Base-by-base conservation (phyloP, 1,140 invertebrate genomes). In the Theocolax elegans region DNA sequence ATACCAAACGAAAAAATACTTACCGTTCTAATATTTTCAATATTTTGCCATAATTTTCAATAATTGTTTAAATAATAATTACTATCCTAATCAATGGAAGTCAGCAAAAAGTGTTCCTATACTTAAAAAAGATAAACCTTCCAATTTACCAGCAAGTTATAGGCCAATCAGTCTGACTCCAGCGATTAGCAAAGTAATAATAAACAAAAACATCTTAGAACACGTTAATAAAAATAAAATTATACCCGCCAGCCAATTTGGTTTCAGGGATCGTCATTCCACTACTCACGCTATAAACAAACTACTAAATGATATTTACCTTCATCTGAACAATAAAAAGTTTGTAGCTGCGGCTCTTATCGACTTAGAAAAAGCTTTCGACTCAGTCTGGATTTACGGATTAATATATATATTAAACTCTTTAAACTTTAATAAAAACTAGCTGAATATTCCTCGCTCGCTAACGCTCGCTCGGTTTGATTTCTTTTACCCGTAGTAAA, bases 291-390 rank as follows among this genome's bases (percentile, higher is more conserved):
- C 70, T 2, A 59, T 75, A 9, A 67, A 13, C 10, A 72, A 68
- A 53, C 27, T 75, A 27, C n/a, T 23, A 0, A 67, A 65, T 8
- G 67, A 70, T 54, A 65, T n/a, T 67, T 62, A 59, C n/a, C 44
- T 54, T 31, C 65, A 62, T 15, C 67, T 76, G 19, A 76, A 76
- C 17, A 71, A 68, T 8, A 65, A 67, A 8, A 51, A 74, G 40
- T 72, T 63, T 40, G 76, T 77, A 8, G 78, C 66, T 2, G 67
- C 76, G 9, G 71, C 74, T n/a, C 62, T 78, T n/a, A 67, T 80
- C 10, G 79, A 83, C 67, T 68, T 81, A 2, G 72, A 77, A 58
- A 79, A 78, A 46, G 75, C 77, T 1, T 80, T 78, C 19, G 77
- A 79, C 49, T 58, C 58, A 3, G 72, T 79, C 0, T 77, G 72